Base-by-base conservation (phyloP, 2,888 invertebrate genomes). In the Muscina levida region DNA sequence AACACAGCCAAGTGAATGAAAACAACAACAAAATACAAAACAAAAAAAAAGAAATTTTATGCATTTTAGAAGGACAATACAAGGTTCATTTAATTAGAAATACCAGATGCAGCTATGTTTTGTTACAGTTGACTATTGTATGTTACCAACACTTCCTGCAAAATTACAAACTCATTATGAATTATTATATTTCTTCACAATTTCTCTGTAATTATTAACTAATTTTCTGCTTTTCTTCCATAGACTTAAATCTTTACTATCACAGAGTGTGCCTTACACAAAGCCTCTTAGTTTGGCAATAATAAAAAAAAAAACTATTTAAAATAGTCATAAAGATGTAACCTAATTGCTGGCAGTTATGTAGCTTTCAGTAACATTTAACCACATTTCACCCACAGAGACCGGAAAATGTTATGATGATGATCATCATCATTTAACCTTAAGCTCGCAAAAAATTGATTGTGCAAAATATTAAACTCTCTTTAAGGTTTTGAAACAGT, bases 121-220 rank as follows among this genome's bases (percentile, higher is more conserved):
- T n/a, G 37, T 37, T 6, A 37, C 37, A 37, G 37, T 37, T 37
- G 19, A 48, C 48, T 46, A 15, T 17, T 17, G 17, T 15, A 8
- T 22, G 19, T 42, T 62, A 17, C 37, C n/a, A n/a, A n/a, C 0
- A 62, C 62, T 62, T 62, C 62, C 62, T 62, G n/a, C n/a, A n/a
- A n/a, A n/a, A n/a, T n/a, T n/a, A n/a, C n/a, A n/a, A n/a, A n/a
- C n/a, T n/a, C n/a, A n/a, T n/a, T n/a, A n/a, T n/a, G n/a, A n/a
- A n/a, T 39, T 10, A 39, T 39, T 17, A 37, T n/a, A 24, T 19
- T 62, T 22, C 42, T 19, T 42, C 37, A 19, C 0, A 22, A 62
- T 2, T 13, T 22, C 13, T 39, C 2, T 22, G 42, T 42, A 17
- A 15, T 1, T 19, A 17, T 11, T 42, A 62, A 22, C 11, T 19